Evolutionary conservation across 2,888 invertebrate genomes (phyloP).

Genomic region (Adelognathus sp.): DNA sequence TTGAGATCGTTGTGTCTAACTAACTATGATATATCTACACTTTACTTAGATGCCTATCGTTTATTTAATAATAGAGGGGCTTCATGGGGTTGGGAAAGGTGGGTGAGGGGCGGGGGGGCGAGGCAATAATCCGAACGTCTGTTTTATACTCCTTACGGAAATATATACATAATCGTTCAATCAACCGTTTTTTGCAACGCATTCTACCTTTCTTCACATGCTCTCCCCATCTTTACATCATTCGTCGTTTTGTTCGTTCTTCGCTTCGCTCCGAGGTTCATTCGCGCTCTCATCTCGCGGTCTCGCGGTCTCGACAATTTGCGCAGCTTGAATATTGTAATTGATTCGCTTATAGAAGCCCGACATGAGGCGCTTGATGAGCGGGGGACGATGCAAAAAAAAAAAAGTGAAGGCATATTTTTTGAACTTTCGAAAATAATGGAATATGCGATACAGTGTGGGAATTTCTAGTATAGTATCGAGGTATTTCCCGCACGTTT

Average conservation of each 20-base stretch:
- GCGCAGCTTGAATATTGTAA: neutral
- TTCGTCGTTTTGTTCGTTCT: slow-evolving; percentile 15
- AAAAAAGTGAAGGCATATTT: no score
- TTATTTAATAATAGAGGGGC: slow-evolving; percentile 56
- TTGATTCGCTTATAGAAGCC: no score
- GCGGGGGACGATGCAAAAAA: no score
- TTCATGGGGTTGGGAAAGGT: no score
- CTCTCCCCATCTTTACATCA: slow-evolving; percentile 14
- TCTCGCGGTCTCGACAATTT: slow-evolving; percentile 54
- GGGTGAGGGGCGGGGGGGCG: slow-evolving; percentile 20
- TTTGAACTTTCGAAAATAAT: slow-evolving; percentile 29
- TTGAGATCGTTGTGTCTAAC: slow-evolving; percentile 80
- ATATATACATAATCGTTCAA: slow-evolving; percentile 32
- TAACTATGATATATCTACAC: slow-evolving; percentile 81
- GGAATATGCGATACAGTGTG: no score
- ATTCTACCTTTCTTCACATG: slow-evolving; percentile 46
- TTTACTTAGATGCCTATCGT: slow-evolving; percentile 75
- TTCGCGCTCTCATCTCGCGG: slow-evolving; percentile 39
- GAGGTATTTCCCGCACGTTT: no score
- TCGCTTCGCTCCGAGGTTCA: slow-evolving; percentile 15
- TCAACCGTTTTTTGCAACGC: slow-evolving; percentile 37
- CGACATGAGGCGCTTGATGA: no score
- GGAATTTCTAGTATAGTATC: no score
- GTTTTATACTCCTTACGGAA: slow-evolving; percentile 37
- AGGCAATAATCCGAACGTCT: slow-evolving; percentile 61